These are phyloP conservation scores for Henricia sp. DNA, from an alignment of 53 echinoderm and acorn worm genomes.

Conservation along the genomic window DNA sequence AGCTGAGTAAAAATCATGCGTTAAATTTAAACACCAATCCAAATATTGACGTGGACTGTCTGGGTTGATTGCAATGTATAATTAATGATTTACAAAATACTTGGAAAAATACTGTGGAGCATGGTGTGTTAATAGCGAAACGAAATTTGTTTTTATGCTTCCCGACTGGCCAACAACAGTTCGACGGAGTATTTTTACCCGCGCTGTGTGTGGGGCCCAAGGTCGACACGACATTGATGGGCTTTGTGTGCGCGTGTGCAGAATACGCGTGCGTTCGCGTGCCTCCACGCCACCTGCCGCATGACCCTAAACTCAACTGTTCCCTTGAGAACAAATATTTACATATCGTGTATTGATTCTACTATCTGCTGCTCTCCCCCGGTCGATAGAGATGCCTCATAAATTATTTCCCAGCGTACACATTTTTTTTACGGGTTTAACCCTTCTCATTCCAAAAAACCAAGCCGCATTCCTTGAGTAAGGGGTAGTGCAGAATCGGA, in stretches of 20 bases:
- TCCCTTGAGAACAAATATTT: constrained; percentile 53
- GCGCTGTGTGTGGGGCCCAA: constrained; percentile 7
- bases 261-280: constrained; percentile 67
- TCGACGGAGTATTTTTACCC: too few species aligned
- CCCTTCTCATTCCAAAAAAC: neutral
- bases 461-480: too few species aligned
- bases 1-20: too few species aligned
- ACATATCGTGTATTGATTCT: constrained; percentile 50
- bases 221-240: constrained; percentile 23
- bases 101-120: too few species aligned
- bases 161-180: too few species aligned
- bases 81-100: too few species aligned
- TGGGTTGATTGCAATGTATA: too few species aligned
- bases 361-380: constrained; percentile 27
- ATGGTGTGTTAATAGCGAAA: too few species aligned
- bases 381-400: constrained; percentile 37
- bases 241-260: constrained; percentile 38
- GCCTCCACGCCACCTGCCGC: constrained; percentile 56
- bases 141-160: too few species aligned
- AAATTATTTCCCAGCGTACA: constrained; percentile 11
- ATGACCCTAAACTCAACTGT: constrained; percentile 37
- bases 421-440: neutral
- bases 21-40: too few species aligned
- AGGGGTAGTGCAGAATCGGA: too few species aligned
- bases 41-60: too few species aligned